phyloP scores from a whole-genome alignment of 2,888 invertebrate genomes.

The Pedicia rivosa region DNA sequence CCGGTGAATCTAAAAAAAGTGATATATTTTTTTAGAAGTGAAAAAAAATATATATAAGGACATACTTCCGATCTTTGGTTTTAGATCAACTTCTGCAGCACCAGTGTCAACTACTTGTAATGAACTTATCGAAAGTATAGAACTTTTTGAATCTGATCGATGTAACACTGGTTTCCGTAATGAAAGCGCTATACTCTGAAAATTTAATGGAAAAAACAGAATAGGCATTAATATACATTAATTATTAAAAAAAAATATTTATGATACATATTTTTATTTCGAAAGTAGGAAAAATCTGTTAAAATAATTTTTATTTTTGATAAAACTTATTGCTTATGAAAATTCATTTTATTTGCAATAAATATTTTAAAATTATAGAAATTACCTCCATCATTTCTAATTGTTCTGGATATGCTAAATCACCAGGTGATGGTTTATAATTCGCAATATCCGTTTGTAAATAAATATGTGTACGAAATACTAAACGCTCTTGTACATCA shows the following conservation, averaged over 20 bases:
- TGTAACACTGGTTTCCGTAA: conserved; percentile 40
- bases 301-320: no score
- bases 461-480: conserved; percentile 89
- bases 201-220: no score
- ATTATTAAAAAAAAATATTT: no score
- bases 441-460: conserved; percentile 79
- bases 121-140: conserved; percentile 49
- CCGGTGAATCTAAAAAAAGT: conserved; percentile 50
- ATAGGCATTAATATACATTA: no score
- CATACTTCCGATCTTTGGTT: conserved; percentile 33
- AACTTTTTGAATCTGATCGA: conserved; percentile 50
- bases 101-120: conserved; percentile 58
- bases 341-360: background rate
- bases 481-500: conserved; percentile 92
- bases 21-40: no score
- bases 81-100: conserved; percentile 26
- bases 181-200: conserved; percentile 46
- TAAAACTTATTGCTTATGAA: background rate
- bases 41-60: conserved; percentile 5
- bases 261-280: no score
- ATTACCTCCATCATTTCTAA: conserved; percentile 83
- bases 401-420: conserved; percentile 95
- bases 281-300: no score
- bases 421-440: conserved; percentile 83
- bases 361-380: no score